Conservation (phyloP, 2,888 invertebrate species). For the Lepidonotus clava region DNA sequence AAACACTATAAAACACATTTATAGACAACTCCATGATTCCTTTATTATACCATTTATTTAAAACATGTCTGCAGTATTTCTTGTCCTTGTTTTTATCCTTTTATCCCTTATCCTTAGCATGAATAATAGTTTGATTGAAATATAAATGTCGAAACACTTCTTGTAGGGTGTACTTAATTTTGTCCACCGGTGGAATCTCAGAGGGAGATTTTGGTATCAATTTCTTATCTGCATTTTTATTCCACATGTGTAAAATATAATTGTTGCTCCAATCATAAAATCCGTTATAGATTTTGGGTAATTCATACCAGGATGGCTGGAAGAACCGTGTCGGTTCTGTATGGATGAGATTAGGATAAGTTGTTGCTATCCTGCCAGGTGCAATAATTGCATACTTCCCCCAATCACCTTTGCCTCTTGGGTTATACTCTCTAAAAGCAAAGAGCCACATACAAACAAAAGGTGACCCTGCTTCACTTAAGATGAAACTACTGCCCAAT, state of each 20-base stretch:
- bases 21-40: too few species aligned
- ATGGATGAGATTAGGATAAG: background rate
- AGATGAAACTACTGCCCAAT: conserved; percentile 14
- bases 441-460: conserved; percentile 21
- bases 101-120: background rate
- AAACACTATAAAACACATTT: too few species aligned
- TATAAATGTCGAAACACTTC: background rate
- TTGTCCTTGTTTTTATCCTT: too few species aligned
- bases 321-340: background rate
- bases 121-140: background rate
- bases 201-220: background rate
- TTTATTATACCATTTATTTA: too few species aligned
- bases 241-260: conserved; percentile 4
- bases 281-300: conserved; percentile 1
- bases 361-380: background rate
- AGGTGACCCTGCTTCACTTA: background rate
- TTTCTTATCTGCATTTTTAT: background rate
- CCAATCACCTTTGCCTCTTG: background rate
- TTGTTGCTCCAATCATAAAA: conserved; percentile 36
- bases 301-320: background rate
- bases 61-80: too few species aligned
- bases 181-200: background rate
- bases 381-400: background rate
- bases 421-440: conserved; percentile 24
- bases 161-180: background rate